These are phyloP conservation scores for Casuarius casuarius DNA, from an alignment of 2,113 vertebrate species.

Conservation along the genomic window DNA sequence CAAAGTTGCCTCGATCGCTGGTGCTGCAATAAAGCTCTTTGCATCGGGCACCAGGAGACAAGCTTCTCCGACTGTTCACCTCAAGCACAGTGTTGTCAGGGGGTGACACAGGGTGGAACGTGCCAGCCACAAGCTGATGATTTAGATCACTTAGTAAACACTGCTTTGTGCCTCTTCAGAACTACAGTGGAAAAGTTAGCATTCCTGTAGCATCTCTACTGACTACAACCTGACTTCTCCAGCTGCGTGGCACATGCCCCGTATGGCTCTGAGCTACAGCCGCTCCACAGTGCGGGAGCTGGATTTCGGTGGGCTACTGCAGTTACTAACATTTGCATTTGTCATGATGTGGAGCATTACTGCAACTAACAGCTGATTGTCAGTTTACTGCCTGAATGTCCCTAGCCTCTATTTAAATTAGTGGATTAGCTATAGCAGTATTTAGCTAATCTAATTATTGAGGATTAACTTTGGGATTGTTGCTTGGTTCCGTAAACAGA, in stretches of 20 bases:
- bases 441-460: not conserved
- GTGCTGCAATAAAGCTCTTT: too few relatives aligned
- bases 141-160: not conserved
- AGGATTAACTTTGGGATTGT: not conserved
- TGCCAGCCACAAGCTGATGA: not conserved
- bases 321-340: not conserved
- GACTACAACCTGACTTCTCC: not conserved
- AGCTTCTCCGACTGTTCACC: not conserved
- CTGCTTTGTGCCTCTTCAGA: not conserved
- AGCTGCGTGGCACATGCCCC: not conserved
- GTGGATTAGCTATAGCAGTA: not conserved
- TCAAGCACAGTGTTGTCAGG: accelerated
- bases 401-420: not conserved
- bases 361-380: not conserved
- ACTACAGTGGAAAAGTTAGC: not conserved
- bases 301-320: not conserved
- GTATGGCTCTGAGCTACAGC: too few relatives aligned
- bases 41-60: not conserved
- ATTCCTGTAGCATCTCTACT: not conserved
- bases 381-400: not conserved
- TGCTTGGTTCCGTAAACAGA: not conserved
- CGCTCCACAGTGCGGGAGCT: too few relatives aligned
- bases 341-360: accelerated
- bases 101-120: not conserved
- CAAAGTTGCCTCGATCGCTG: too few relatives aligned